phyloP scores from a whole-genome alignment of 2,797 vertebrate species.

The Dicrostonyx torquatus region DNA sequence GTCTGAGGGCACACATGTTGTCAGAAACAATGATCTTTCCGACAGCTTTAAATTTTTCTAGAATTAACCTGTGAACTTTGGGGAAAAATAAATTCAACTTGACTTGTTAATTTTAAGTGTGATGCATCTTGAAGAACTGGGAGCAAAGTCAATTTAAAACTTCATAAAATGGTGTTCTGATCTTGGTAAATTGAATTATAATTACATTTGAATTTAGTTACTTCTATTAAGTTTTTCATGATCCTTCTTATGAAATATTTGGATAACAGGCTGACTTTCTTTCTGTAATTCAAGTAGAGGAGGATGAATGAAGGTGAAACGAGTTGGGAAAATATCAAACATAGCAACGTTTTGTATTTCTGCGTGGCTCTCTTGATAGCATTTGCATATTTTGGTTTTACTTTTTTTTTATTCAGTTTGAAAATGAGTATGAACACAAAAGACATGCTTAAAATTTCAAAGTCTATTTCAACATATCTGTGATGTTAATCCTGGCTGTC shows the following conservation, averaged over 20 bases:
- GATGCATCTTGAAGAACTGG: conserved; percentile 4
- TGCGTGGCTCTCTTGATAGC: neutral
- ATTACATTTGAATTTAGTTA: conserved; percentile 26
- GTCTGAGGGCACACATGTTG: neutral
- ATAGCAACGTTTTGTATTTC: neutral
- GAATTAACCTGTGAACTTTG: conserved; percentile 34
- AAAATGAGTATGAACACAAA: neutral
- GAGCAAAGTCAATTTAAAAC: neutral
- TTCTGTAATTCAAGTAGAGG: conserved; percentile 9
- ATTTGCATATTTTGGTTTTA: neutral
- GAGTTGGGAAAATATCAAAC: neutral
- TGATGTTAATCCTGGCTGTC: neutral
- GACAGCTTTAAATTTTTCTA: conserved; percentile 43
- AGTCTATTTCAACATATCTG: neutral
- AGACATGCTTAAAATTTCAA: neutral
- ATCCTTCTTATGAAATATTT: conserved; percentile 43
- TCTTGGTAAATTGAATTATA: conserved; percentile 29
- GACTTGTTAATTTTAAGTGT: conserved; percentile 25
- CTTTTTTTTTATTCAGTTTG: neutral
- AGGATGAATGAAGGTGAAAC: neutral
- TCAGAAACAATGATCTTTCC: conserved; percentile 21
- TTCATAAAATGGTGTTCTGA: conserved; percentile 32
- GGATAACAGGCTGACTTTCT: neutral
- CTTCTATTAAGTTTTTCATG: neutral
- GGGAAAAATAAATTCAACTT: conserved; percentile 28